Evolutionary conservation across 2,113 vertebrate species (phyloP), one percentile per base, ranked within the genome.

Genomic region (Phalacrocorax brasilianus): DNA sequence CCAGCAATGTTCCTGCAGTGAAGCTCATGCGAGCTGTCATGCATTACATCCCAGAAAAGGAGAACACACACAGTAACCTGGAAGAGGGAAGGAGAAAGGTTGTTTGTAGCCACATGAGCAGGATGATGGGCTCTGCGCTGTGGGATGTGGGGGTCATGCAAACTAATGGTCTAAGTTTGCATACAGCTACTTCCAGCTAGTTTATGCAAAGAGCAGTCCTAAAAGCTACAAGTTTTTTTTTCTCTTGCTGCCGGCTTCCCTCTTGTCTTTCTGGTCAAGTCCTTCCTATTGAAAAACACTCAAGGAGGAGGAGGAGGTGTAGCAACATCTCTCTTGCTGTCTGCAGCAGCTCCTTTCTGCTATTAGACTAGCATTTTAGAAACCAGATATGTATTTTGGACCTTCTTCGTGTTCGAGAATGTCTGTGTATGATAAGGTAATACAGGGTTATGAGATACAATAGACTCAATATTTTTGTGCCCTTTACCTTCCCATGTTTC

Each of bases 81-180:
- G 18, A 70, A 16, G 16, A 42, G 14, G 5, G 13, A 70, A 73
- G 30, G 5, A 70, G 17, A 61, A 81, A 89, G 17, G 19, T 11
- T 77, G 32, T 27, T 59, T 28, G 21, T 27, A 73, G 59, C 14
- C 33, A 50, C 42, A 6, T 8, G 17, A 77, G 8, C 1, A 3
- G n/a, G 38, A 71, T 32, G 35, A 81, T 28, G 26, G 6, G 5
- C 3, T 49, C 24, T 50, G 8, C 14, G 17, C 16, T 81, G 61
- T 3, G 3, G 20, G 11, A 4, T 9, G 52, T 11, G 2, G 20
- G 1, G 0, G 21, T 74, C 14, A 38, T 12, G 61, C 14, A 71
- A 72, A 61, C 5, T 50, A 62, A 6, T 4, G 1, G 11, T 68
- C 16, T 42, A 53, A 75, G 6, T 71, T 66, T 82, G 33, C 23